Conservation (phyloP, 2,113 vertebrate genomes). For the Ahaetulla prasina region DNA sequence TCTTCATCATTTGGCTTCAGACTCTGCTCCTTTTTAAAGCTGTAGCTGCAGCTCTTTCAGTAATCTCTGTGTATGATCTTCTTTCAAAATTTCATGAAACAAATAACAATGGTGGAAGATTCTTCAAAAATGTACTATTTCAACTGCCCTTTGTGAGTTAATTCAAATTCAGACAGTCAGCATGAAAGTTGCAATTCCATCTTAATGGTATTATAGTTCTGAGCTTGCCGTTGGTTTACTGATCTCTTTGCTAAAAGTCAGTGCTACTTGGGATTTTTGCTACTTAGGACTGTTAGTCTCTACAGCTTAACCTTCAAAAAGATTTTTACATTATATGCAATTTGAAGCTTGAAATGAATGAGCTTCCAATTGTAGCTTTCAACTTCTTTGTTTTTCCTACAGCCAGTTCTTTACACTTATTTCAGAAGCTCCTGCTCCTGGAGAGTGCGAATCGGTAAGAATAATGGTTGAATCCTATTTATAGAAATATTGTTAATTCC, state of each 20-base stretch:
- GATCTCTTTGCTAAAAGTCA: neutral
- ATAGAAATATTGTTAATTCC: neutral
- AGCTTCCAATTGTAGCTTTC: neutral
- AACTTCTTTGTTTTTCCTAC: neutral
- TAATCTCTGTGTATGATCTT: accelerated
- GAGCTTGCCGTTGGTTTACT: neutral
- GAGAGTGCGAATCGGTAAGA: conserved; percentile 94
- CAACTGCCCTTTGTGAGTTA: neutral
- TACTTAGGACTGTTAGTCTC: neutral
- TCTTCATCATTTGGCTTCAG: neutral
- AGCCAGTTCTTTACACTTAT: conserved; percentile 92
- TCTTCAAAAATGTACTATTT: neutral
- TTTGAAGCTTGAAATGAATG: neutral
- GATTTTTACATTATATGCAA: neutral
- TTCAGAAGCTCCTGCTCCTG: conserved; percentile 97
- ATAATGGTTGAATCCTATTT: neutral
- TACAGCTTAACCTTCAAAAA: neutral
- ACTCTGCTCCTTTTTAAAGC: neutral
- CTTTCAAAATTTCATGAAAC: neutral
- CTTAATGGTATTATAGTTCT: neutral
- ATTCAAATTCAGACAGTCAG: neutral
- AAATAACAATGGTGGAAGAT: neutral
- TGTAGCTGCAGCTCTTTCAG: conserved; percentile 1
- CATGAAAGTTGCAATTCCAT: neutral
- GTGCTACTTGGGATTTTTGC: neutral